Base-by-base conservation (phyloP, 2,797 vertebrate species). In the Bufotes viridis region DNA sequence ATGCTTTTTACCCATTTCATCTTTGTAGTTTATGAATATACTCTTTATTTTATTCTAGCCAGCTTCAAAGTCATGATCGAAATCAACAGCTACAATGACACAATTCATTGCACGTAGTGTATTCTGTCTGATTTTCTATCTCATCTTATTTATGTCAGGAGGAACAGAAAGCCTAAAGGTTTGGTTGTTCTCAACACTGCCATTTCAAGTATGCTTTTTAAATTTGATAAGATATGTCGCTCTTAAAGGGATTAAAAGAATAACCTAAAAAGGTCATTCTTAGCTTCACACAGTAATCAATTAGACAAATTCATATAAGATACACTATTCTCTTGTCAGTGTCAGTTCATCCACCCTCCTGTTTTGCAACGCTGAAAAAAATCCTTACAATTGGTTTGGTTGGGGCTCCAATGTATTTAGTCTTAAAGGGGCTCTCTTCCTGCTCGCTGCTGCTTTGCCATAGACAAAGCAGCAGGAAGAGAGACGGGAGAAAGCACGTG, bases 11-110 rank as follows among this genome's bases (percentile, higher is more conserved):
- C n/a, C n/a, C n/a, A n/a, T n/a, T n/a, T n/a, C n/a, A n/a, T n/a
- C n/a, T n/a, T n/a, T n/a, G n/a, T n/a, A n/a, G n/a, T n/a, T n/a
- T n/a, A n/a, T 67, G n/a, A 67, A 42, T 72, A 18, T 42, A 34
- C 14, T 34, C 69, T 72, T 15, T 72, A 29, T 72, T 72, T 72
- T 34, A 53, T 15, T 4, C 42, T 1, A 9, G 20, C 3, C 22
- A 76, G 49, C 4, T 55, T 51, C 22, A 53, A n/a, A 76, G 22
- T 55, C 22, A 76, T 76, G 49, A 76, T 55, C 24, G 74, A 76
- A 76, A 53, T 76, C 3, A n/a, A 76, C 10, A 76, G 74, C 74
- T 55, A 76, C 74, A 76, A 76, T 76, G 74, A 76, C 49, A 55
- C 74, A 76, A 53, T 74, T 74, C 29, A 74, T 76, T 76, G 49